These are phyloP conservation scores for Anser cygnoides DNA, from an alignment of 2,113 vertebrate species.

Conservation along the genomic window DNA sequence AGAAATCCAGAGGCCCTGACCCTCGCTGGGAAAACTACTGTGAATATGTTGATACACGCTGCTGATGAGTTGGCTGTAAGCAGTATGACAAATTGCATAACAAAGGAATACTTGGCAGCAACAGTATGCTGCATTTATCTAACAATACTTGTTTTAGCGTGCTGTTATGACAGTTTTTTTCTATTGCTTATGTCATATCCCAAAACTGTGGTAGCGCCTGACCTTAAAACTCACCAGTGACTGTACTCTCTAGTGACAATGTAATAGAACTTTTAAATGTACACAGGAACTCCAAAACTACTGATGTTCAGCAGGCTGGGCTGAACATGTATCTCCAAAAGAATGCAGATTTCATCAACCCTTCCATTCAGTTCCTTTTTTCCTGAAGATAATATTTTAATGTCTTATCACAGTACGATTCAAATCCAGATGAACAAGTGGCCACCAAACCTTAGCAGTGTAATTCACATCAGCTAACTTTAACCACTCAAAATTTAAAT, in stretches of 20 bases:
- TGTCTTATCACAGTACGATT: neutral
- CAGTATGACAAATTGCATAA: conserved; percentile 23
- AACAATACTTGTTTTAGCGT: neutral
- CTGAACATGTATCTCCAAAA: neutral
- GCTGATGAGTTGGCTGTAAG: neutral
- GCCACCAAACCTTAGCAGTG: neutral
- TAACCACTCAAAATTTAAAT: neutral
- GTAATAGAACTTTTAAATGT: neutral
- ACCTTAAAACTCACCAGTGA: neutral
- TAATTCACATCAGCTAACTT: neutral
- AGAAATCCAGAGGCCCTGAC: conserved; percentile 15
- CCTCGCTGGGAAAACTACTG: conserved; percentile 12
- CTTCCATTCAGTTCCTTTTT: neutral
- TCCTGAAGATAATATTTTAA: neutral
- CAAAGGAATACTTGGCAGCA: conserved; percentile 41
- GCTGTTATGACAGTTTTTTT: neutral
- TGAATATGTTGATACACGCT: neutral
- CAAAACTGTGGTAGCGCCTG: neutral
- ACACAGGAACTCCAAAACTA: neutral
- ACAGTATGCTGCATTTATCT: neutral
- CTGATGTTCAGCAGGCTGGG: neutral
- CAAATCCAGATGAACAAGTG: neutral
- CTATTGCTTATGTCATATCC: neutral
- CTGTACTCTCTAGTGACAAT: accelerated
- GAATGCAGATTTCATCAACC: accelerated